These are phyloP conservation scores for Pelodytes ibericus DNA, from an alignment of 2,797 vertebrate genomes.

Conservation along the genomic window DNA sequence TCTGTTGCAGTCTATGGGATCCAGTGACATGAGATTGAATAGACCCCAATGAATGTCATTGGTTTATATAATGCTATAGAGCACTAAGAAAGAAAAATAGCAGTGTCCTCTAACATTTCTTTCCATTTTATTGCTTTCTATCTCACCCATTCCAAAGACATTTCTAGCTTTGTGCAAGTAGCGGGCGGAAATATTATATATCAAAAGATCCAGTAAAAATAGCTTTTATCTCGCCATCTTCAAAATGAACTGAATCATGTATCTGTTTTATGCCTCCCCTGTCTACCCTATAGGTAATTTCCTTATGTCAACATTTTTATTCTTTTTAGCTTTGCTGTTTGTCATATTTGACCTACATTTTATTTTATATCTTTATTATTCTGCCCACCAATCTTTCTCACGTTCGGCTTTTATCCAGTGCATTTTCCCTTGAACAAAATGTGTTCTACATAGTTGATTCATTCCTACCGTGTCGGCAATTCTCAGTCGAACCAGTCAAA, in stretches of 20 bases:
- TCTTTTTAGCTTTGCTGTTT: constrained; percentile 48
- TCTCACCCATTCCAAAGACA: constrained; percentile 9
- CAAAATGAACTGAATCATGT: constrained; percentile 44
- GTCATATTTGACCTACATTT: constrained; percentile 53
- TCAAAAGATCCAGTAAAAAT: constrained; percentile 35
- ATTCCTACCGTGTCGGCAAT: constrained; percentile 48
- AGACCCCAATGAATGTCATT: not conserved
- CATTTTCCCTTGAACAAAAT: constrained; percentile 50
- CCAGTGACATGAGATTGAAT: no score
- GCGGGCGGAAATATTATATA: constrained; percentile 36
- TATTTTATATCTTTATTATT: constrained; percentile 46
- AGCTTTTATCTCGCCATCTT: constrained; percentile 48
- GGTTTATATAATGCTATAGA: not conserved
- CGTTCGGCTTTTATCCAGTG: constrained; percentile 48
- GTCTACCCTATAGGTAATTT: constrained; percentile 50
- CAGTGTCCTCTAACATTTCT: not conserved
- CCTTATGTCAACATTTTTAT: constrained; percentile 53
- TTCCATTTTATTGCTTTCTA: constrained; percentile 26
- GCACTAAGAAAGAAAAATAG: not conserved
- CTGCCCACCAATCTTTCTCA: constrained; percentile 36
- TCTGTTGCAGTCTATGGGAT: no score
- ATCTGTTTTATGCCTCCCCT: constrained; percentile 42
- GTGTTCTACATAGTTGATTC: constrained; percentile 42
- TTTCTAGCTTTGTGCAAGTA: constrained; percentile 12
- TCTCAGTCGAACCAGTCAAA: constrained; percentile 43